These are phyloP conservation scores for Thunnus albacares DNA, from an alignment of 2,797 vertebrate genomes.

Conservation along the genomic window DNA sequence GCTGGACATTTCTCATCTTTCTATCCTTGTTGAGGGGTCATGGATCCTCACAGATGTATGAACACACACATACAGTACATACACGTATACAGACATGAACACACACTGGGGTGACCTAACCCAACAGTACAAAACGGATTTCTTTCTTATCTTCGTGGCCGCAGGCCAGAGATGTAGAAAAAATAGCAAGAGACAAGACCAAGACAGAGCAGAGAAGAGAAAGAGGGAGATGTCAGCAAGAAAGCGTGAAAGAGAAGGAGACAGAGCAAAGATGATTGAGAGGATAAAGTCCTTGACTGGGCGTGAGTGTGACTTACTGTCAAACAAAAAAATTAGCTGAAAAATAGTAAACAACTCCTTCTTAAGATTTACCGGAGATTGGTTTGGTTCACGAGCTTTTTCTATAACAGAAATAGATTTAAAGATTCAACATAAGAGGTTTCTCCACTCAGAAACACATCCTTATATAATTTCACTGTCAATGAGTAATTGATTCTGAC, in stretches of 20 bases:
- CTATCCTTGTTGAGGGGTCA: not conserved
- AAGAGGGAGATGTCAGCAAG: slow-evolving; percentile 12
- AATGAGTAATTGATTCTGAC: slow-evolving; percentile 77
- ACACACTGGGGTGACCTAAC: slow-evolving; percentile 28
- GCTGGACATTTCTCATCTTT: not conserved
- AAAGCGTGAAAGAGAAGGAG: slow-evolving; percentile 35
- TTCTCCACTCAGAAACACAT: slow-evolving; percentile 38
- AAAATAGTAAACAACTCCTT: slow-evolving; percentile 37
- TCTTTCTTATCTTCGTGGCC: slow-evolving; percentile 52
- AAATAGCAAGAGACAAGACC: slow-evolving; percentile 14
- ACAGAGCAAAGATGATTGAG: slow-evolving; percentile 40
- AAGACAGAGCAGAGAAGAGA: slow-evolving; percentile 10
- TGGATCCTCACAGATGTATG: not conserved
- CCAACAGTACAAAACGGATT: slow-evolving; percentile 20
- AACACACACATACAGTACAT: not conserved
- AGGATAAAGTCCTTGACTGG: slow-evolving; percentile 37
- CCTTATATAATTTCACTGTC: slow-evolving; percentile 59
- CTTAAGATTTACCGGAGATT: slow-evolving; percentile 22
- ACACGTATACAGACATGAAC: not conserved
- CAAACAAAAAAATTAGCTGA: slow-evolving; percentile 27
- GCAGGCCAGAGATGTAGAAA: slow-evolving; percentile 17
- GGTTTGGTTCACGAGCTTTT: slow-evolving; percentile 32
- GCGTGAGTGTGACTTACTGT: slow-evolving; percentile 20
- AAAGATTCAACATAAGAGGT: slow-evolving; percentile 54
- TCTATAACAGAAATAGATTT: slow-evolving; percentile 50